Conservation (phyloP, 2,113 vertebrate species). For the Serinus canaria region DNA sequence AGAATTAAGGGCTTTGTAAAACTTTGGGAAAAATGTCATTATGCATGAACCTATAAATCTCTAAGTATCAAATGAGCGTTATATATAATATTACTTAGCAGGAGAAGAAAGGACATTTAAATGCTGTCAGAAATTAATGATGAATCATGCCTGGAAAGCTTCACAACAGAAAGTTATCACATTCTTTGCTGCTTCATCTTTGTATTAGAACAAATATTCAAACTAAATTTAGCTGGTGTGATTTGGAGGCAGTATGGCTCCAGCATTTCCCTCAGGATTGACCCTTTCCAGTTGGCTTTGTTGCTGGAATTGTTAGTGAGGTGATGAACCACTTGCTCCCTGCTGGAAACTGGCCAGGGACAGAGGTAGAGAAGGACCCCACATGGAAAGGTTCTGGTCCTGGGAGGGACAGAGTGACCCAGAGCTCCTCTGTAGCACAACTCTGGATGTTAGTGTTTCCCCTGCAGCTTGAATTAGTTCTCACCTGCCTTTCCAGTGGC, state of each 20-base stretch:
- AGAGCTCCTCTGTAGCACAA: not conserved
- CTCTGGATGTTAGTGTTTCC: accelerated
- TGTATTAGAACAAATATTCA: not conserved
- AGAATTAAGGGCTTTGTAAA: slow-evolving; percentile 20
- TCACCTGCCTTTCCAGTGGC: not conserved
- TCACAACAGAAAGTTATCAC: not conserved
- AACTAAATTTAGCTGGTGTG: not conserved
- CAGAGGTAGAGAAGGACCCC: not conserved
- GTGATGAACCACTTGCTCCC: accelerated
- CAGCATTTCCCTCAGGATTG: not conserved
- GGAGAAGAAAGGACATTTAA: slow-evolving; percentile 17
- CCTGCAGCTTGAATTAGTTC: not conserved
- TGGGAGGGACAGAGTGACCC: not conserved
- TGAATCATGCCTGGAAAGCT: not conserved
- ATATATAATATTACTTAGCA: not conserved
- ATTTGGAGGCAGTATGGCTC: not conserved
- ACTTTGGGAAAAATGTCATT: not conserved
- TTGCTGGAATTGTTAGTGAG: not conserved
- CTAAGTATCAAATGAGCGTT: not conserved
- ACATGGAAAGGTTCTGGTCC: not conserved
- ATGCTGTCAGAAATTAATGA: not conserved
- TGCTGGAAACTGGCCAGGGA: not conserved
- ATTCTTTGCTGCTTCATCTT: not conserved
- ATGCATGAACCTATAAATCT: slow-evolving; percentile 10
- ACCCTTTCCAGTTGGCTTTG: not conserved